A percentile compares a stretch with the other conserved stretches of the same genome.
Conservation (phyloP, 2,797 vertebrate genomes). For the Ataeniobius toweri region DNA sequence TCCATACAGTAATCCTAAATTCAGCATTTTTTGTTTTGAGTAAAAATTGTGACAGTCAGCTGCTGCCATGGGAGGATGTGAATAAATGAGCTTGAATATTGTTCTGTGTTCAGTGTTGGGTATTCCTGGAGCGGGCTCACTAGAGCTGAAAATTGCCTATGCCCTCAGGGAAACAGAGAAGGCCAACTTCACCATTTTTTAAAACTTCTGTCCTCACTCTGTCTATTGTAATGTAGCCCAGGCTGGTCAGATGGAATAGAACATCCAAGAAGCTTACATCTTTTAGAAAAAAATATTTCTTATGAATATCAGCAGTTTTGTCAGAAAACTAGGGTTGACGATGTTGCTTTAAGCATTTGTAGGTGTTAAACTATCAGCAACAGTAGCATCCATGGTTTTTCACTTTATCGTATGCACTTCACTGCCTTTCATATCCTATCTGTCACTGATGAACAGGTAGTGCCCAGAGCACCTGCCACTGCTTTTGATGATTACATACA, state of each 20-base stretch:
- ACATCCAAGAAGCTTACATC: not conserved
- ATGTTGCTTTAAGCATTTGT: not conserved
- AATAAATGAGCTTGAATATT: conserved; percentile 77
- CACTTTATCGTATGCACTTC: conserved; percentile 34
- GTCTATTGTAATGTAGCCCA: conserved; percentile 26
- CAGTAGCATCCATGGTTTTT: conserved; percentile 24
- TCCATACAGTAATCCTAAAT: conserved; percentile 27
- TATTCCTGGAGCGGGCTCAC: conserved; percentile 74
- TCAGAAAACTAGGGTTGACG: conserved; percentile 17
- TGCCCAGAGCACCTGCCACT: conserved; percentile 52
- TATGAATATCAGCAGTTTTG: conserved; percentile 3
- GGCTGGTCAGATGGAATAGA: conserved; percentile 18
- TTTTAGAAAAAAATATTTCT: conserved; percentile 10
- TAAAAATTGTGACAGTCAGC: conserved; percentile 27
- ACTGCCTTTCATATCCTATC: conserved; percentile 38
- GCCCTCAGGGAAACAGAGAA: conserved; percentile 65
- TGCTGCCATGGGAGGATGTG: conserved; percentile 51
- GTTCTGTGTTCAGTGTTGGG: conserved; percentile 72
- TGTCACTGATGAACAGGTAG: conserved; percentile 60
- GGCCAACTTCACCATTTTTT: conserved; percentile 49
- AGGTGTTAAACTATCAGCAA: conserved; percentile 14
- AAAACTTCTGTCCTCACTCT: conserved; percentile 44
- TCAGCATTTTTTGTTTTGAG: conserved; percentile 48
- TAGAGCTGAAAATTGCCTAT: conserved; percentile 83
- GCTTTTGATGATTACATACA: conserved; percentile 64